Percentiles rank a stretch among this genome's conserved stretches.
phyloP scores from a whole-genome alignment of 1,140 invertebrate genomes.

The Oncopodura yosiiana region DNA sequence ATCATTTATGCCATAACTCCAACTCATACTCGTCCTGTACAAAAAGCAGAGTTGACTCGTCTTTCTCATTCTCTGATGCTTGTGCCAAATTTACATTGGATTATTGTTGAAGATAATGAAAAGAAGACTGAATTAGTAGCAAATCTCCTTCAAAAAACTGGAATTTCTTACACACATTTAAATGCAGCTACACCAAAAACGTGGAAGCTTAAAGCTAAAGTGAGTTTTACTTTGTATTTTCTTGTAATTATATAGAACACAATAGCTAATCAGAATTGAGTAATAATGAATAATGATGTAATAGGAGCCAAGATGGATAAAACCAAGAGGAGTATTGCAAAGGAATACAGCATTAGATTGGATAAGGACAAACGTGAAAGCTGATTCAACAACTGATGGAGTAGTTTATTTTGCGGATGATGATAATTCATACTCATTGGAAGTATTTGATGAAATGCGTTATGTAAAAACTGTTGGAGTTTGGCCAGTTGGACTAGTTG shows the following conservation, averaged over 20 bases:
- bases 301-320: constrained; percentile 71
- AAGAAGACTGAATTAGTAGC: constrained; percentile 65
- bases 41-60: constrained; percentile 90
- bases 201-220: constrained; percentile 54
- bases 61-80: constrained; percentile 80
- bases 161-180: constrained; percentile 67
- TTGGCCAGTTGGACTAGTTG: constrained; percentile 94
- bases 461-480: constrained; percentile 79
- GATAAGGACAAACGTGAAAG: constrained; percentile 58
- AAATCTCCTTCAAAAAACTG: constrained; percentile 63
- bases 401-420: constrained; percentile 98
- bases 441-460: constrained; percentile 82
- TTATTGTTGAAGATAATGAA: constrained; percentile 80
- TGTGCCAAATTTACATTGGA: constrained; percentile 88
- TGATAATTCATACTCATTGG: constrained; percentile 87
- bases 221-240: constrained; percentile 26
- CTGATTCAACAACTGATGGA: constrained; percentile 46
- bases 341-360: constrained; percentile 81
- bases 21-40: constrained; percentile 75
- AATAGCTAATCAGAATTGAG: too few relatives aligned
- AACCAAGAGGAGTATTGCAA: constrained; percentile 89
- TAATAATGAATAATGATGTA: constrained; percentile 17
- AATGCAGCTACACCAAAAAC: constrained; percentile 57
- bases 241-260: background rate
- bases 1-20: constrained; percentile 84